Evolutionary conservation across 1,140 invertebrate genomes (phyloP), one percentile per base, ranked within the genome.

Genomic region (Diachasmimorpha longicaudata): DNA sequence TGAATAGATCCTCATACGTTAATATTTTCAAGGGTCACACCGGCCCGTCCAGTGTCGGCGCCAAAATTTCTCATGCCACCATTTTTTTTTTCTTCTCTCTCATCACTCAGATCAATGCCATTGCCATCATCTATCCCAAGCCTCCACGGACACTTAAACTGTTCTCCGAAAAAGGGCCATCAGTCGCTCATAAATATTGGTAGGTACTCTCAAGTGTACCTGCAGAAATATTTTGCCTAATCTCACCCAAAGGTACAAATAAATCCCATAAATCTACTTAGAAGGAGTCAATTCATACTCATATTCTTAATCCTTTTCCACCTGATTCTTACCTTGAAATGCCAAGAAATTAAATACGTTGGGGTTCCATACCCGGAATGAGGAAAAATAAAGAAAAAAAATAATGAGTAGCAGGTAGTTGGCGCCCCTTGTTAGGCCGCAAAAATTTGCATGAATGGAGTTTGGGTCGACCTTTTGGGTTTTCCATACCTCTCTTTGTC

Each of bases 401-500:
- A 55, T 25, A n/a, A 58, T 55, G 70, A 71, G 42, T 37, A 73
- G 48, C 76, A 73, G 76, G 74, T 76, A 76, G 68, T 76, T 76
- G 69, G 68, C 74, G 67, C 69, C 69, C 69, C 68, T 46, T 69
- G 63, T 66, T 71, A 55, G 63, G 44, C 58, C 68, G 44, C 69
- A 66, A 48, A 71, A 71, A 76, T 74, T 70, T 74, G 76, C 71
- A 77, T 79, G 74, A 76, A 79, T 76, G 77, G 63, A 52, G 72
- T 39, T 21, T 36, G 48, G 58, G 37, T 42, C 36, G 42, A 10
- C 16, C 31, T 5, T 16, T n/a, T 4, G 13, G 36, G 39, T 19
- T 31, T 39, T 39, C 31, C 66, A 13, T 36, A 16, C 5, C 36
- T 16, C 44, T 36, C 36, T 37, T 72, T 67, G 74, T 79, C 70